Conservation (phyloP, 2,797 vertebrate species). For the Gymnopithys bicolor region DNA sequence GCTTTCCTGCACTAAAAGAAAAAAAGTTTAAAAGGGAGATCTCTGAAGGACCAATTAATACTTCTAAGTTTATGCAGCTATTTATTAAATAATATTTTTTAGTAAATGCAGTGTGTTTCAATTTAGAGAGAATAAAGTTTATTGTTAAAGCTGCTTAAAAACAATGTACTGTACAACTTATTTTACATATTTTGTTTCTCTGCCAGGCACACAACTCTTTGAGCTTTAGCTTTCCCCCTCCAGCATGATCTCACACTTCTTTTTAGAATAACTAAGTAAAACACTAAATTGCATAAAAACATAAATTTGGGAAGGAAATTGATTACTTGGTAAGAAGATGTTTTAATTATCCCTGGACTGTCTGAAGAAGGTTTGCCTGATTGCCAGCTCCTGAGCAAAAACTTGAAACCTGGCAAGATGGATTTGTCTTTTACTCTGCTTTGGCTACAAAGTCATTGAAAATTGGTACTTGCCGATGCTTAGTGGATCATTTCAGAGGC, state of each 20-base stretch:
- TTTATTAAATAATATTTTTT: neutral
- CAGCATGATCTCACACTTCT: neutral
- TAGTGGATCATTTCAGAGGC: neutral
- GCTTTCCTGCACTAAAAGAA: neutral
- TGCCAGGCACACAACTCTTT: neutral
- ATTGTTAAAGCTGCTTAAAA: neutral
- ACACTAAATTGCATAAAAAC: neutral
- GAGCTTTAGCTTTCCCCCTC: neutral
- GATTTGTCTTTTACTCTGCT: neutral
- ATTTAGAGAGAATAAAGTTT: neutral
- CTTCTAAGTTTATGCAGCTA: neutral
- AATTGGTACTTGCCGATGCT: neutral
- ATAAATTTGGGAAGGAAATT: neutral
- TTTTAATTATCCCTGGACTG: neutral
- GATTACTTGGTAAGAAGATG: neutral
- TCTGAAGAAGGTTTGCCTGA: neutral
- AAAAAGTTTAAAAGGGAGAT: neutral
- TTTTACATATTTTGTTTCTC: neutral
- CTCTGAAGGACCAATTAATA: constrained; percentile 46
- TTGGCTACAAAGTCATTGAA: neutral
- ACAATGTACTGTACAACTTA: neutral
- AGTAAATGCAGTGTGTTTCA: neutral
- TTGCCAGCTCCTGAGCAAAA: neutral
- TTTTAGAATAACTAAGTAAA: neutral
- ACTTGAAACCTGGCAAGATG: neutral